Evolutionary conservation across 1,140 invertebrate genomes (phyloP).

Genomic region (Lysiphlebus fabarum): DNA sequence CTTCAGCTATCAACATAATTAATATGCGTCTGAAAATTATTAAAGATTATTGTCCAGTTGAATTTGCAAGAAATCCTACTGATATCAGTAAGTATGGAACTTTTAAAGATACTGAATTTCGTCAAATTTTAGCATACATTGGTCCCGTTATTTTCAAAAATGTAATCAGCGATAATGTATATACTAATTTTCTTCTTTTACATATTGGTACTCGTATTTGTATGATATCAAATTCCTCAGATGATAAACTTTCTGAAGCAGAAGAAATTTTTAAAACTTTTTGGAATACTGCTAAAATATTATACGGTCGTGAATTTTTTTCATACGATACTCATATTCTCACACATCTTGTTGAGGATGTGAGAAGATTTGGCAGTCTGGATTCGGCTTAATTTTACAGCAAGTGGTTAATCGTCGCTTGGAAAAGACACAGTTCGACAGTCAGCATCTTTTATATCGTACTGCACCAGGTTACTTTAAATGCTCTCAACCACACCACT

Average conservation of each 20-base stretch:
- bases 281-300: too few species aligned
- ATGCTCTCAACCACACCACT: neutral
- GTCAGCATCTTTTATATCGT: neutral
- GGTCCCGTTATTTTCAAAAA: constrained; percentile 14
- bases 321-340: too few species aligned
- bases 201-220: constrained; percentile 18
- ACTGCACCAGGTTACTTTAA: neutral
- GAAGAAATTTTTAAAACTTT: too few species aligned
- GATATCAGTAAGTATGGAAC: neutral
- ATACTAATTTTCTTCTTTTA: constrained; percentile 24
- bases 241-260: too few species aligned
- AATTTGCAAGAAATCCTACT: neutral
- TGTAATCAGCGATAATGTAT: constrained; percentile 16
- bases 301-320: too few species aligned
- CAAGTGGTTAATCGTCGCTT: constrained; percentile 20
- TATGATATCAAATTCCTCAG: neutral
- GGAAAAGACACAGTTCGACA: neutral
- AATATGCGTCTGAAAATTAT: neutral
- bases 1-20: neutral
- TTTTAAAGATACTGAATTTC: constrained; percentile 28
- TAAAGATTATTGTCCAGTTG: neutral
- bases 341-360: too few species aligned
- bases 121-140: constrained; percentile 25
- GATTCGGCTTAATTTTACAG: constrained; percentile 21
- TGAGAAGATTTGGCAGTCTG: too few species aligned